Evolutionary conservation across 2,113 vertebrate genomes (phyloP), one percentile per base, ranked within the genome.

Genomic region (Ariopsis seemanni): DNA sequence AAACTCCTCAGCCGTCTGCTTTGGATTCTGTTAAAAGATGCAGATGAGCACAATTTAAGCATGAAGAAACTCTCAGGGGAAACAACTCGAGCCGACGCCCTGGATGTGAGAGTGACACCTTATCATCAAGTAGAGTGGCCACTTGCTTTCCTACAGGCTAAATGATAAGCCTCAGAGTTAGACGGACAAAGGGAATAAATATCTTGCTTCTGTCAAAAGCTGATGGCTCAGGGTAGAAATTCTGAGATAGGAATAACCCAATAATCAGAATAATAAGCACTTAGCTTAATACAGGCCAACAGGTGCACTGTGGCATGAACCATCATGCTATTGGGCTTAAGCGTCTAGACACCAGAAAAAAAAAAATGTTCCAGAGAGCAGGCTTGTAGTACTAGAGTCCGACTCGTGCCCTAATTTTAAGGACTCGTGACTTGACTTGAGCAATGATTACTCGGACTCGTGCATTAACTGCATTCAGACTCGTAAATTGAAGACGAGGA

Each of bases 1-100:
- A 92, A 99, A 96, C 58, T 97, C 96, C 94, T 97, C 98, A 87
- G 98, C 97, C 92, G 98, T 97, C 91, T 98, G 97, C 89, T 90
- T 94, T 94, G 99, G 97, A 88, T 93, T 97, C 97, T 99, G 91
- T 57, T 42, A 60, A 90, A 57, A 83, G 2, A 27, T 17, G 50
- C 30, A 57, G 82, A 58, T 58, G 89, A 89, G 1, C 18, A 22
- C 1, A 92, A 60, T 87, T 0, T 69, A 77, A 34, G 34, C n/a
- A 67, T 65, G 48, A 77, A 85, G 10, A 50, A 75, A 69, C 34
- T n/a, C 1, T 4, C 72, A 30, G 34, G 15, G 15, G 63, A 77
- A 30, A 6, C 20, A 20, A 57, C 2, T 17, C 27, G 27, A 78
- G 48, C 10, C 10, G 1, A 4, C 52, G 48, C 20, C 11, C 69